These are phyloP conservation scores for Smutsia temminckii DNA, from an alignment of 2,797 vertebrate species.

Conservation along the genomic window DNA sequence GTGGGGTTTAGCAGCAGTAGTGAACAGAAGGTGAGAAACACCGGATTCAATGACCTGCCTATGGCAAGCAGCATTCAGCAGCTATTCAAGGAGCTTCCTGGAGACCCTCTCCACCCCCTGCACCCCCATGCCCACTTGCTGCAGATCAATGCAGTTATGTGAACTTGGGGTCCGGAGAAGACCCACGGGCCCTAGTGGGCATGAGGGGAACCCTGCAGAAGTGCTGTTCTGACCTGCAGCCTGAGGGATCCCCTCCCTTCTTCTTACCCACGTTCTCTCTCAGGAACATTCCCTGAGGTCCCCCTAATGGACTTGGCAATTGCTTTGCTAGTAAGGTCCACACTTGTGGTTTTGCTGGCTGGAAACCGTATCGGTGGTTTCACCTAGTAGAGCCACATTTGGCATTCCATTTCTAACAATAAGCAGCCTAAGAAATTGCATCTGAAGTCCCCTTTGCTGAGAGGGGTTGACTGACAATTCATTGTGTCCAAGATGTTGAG, in stretches of 20 bases:
- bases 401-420: neutral
- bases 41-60: neutral
- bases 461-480: slow-evolving; percentile 36
- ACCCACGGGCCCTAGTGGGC: neutral
- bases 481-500: slow-evolving; percentile 26
- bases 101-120: neutral
- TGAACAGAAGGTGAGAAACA: neutral
- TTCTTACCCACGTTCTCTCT: neutral
- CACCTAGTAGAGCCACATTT: slow-evolving; percentile 30
- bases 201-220: neutral
- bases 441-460: slow-evolving; percentile 25
- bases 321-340: neutral
- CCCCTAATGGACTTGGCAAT: neutral
- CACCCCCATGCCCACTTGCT: too few relatives aligned
- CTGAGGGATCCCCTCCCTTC: neutral
- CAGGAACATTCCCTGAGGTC: neutral
- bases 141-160: too few relatives aligned
- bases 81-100: neutral
- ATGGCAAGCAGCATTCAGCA: neutral
- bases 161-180: neutral
- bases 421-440: slow-evolving; percentile 41
- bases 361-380: neutral
- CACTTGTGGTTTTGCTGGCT: neutral
- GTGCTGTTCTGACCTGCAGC: too few relatives aligned
- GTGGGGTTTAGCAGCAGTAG: neutral